Conservation (phyloP, 2,113 vertebrate genomes). For the Mionectes macconnelli region DNA sequence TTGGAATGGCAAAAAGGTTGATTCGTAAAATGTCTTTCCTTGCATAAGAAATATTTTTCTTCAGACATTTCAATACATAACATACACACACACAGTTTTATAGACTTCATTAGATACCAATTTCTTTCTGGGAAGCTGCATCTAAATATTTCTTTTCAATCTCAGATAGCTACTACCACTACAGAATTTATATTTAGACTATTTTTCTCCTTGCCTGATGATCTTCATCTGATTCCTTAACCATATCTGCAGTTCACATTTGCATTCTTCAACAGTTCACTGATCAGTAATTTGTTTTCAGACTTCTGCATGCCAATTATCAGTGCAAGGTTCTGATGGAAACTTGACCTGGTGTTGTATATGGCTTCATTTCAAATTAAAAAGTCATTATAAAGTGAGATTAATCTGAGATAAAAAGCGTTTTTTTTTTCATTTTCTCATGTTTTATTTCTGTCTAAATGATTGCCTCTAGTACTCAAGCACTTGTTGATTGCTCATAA, state of each 20-base stretch:
- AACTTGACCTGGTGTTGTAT: slow-evolving; percentile 61
- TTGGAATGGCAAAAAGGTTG: neutral
- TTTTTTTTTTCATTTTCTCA: neutral
- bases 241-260: slow-evolving; percentile 75
- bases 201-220: slow-evolving; percentile 37
- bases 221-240: slow-evolving; percentile 59
- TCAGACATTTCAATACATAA: neutral
- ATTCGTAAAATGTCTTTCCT: neutral
- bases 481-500: slow-evolving; percentile 26
- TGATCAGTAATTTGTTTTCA: slow-evolving; percentile 87
- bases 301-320: slow-evolving; percentile 82
- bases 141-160: neutral
- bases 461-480: neutral
- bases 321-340: slow-evolving; percentile 80
- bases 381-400: slow-evolving; percentile 67
- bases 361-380: slow-evolving; percentile 71
- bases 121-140: neutral
- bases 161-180: neutral
- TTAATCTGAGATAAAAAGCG: slow-evolving; percentile 59
- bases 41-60: neutral
- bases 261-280: slow-evolving; percentile 79
- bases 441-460: neutral
- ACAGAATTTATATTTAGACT: neutral
- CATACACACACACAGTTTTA: accelerated
- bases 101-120: neutral